A percentile compares a stretch with the other conserved stretches of the same genome.
These are phyloP conservation scores for Melanitta fusca DNA, from an alignment of 2,797 vertebrate species.

Conservation along the genomic window DNA sequence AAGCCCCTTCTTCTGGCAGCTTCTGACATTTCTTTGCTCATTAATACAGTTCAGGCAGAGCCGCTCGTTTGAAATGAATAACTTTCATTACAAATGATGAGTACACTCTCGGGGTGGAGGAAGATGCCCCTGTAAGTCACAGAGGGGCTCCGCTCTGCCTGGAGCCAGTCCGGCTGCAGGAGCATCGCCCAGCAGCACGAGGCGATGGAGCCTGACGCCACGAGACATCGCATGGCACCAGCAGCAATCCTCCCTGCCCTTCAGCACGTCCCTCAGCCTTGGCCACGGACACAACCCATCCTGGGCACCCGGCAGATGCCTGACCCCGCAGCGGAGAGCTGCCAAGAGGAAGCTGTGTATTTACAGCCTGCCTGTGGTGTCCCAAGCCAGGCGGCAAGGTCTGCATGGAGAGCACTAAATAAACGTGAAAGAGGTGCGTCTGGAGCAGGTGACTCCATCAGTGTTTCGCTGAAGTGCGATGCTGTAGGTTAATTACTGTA, in stretches of 20 bases:
- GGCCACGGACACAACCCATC: neutral
- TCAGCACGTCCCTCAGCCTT: fast-evolving
- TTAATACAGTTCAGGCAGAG: neutral
- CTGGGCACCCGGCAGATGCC: neutral
- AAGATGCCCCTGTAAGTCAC: neutral
- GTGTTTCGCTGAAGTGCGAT: neutral
- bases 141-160: neutral
- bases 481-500: neutral
- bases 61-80: neutral
- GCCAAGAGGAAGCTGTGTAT: neutral
- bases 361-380: neutral
- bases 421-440: neutral
- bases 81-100: neutral
- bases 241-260: neutral
- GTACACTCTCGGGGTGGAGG: neutral
- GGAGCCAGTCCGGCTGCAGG: neutral
- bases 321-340: neutral
- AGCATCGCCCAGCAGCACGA: neutral
- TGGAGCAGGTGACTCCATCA: neutral
- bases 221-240: fast-evolving
- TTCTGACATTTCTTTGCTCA: neutral
- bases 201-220: neutral
- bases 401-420: neutral
- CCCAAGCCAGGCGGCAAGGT: neutral
- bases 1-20: neutral